Evolutionary conservation across 2,888 invertebrate species (phyloP), one percentile per base, ranked within the genome.

Genomic region (Serrognathus titanus): DNA sequence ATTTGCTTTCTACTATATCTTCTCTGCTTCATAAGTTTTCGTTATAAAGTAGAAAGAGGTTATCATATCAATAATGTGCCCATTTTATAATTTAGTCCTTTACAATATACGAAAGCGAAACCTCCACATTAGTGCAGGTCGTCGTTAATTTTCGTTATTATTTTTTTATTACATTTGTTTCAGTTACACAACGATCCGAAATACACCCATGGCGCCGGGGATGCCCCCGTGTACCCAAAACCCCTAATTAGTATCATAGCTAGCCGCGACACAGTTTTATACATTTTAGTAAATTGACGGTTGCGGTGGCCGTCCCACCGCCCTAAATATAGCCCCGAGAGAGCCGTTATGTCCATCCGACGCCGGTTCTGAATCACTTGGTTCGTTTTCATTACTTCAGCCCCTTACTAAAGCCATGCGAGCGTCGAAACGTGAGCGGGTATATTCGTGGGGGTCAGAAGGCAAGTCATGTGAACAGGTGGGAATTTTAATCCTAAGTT

Each of bases 261-360:
- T 48, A 57, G 57, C 63, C 63, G 66, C 65, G 66, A 67, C 67
- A 67, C 64, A 67, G 61, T 67, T 67, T 67, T 67, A 67, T 66
- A 66, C 66, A 66, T 67, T 78, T 78, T 78, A 77, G 75, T 57
- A 57, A 57, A 57, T 57, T 53, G 43, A 43, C 49, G 53, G 57
- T 48, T 57, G 45, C 46, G 41, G 38, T 24, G 53, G 47, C 75
- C 67, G 70, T 70, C 70, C 75, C 65, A 71, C 75, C 77, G 76
- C 77, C 77, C 71, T 77, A 78, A 78, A 74, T 75, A 76, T 73
- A 75, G 76, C 70, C 72, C 72, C 31, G 16, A 20, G 10, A 16
- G 12, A 43, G 43, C 43, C 43, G 43, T 43, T 43, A 43, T 43
- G 43, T 43, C 43, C 43, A 13, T 11, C 11, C 20, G 43, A 43